Base-by-base conservation (phyloP, 2,797 vertebrate genomes). In the Alca torda region DNA sequence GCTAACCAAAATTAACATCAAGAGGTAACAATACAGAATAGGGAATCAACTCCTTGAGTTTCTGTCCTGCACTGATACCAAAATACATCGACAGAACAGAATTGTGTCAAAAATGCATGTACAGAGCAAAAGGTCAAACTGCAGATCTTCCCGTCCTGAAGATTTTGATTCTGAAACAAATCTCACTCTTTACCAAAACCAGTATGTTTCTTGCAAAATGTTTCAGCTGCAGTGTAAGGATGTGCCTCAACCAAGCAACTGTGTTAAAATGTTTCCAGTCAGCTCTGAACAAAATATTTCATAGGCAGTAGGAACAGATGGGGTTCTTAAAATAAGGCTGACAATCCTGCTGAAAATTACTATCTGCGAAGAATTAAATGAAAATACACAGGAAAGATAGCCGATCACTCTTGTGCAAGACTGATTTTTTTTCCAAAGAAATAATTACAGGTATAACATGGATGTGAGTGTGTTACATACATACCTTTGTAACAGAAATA, bases 401-500 rank as follows among this genome's bases (percentile, higher is more conserved):
- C 16, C 48, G 31, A 31, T 60, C 7, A 12, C 17, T 67, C 41
- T 70, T 37, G 14, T 1, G 1, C 11, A 4, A 24, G 17, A 48
- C 10, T 57, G 4, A 10, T 17, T 53, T 78, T 54, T 54, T 90
- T 57, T 13, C 28, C 15, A 67, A 3, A 33, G 6, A 65, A 59
- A 4, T 54, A 43, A 53, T 37, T 50, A 41, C 9, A 74, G 24
- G 28, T 8, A 10, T 35, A 81, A 41, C n/a, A 63, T 10, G 46
- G 51, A 15, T 11, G 24, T 1, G 2, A 61, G 20, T 33, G 19
- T 31, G 8, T 39, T 31, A 97, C 98, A 56, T 98, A 99, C 98
- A 54, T 98, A 99, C 98, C 98, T 99, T 98, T 76, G 96, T 96
- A 89, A 98, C 94, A 15, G 98, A 98, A 95, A 98, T 98, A 74